Conservation (phyloP, 2,113 vertebrate species). For the Typhlomys cinereus region DNA sequence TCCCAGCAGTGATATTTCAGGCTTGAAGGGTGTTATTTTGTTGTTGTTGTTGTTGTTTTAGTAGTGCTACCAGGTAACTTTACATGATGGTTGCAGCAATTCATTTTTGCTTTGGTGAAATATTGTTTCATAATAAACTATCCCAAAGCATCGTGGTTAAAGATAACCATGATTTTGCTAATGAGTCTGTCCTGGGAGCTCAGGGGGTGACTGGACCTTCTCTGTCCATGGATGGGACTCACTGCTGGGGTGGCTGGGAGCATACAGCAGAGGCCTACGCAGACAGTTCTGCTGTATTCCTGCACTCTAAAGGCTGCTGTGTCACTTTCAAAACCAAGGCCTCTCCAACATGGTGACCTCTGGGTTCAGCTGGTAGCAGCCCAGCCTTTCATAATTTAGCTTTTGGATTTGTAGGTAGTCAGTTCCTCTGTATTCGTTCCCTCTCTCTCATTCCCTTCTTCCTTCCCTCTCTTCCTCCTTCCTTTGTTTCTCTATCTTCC, state of each 20-base stretch:
- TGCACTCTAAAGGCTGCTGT: background rate
- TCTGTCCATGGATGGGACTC: background rate
- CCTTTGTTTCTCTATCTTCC: too few relatives aligned
- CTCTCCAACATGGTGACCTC: background rate
- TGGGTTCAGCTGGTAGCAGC: background rate
- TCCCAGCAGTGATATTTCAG: background rate
- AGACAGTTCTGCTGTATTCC: background rate
- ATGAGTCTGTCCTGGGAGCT: background rate
- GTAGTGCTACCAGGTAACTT: background rate
- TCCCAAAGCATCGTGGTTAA: background rate
- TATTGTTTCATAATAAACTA: background rate
- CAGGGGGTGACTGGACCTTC: background rate
- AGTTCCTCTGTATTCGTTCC: background rate
- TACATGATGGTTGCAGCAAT: background rate
- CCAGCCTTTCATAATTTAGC: background rate
- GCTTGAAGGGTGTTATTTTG: background rate
- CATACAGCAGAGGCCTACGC: too few relatives aligned
- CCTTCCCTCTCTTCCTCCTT: too few relatives aligned
- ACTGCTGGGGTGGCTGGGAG: background rate
- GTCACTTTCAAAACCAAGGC: background rate
- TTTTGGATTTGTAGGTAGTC: background rate
- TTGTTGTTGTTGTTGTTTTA: slow-evolving; percentile 27
- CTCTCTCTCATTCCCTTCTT: too few relatives aligned
- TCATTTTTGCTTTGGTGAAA: background rate
- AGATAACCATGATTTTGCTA: background rate